phyloP scores from a whole-genome alignment of 2,797 vertebrate species.

The Pseudochirops cupreus region DNA sequence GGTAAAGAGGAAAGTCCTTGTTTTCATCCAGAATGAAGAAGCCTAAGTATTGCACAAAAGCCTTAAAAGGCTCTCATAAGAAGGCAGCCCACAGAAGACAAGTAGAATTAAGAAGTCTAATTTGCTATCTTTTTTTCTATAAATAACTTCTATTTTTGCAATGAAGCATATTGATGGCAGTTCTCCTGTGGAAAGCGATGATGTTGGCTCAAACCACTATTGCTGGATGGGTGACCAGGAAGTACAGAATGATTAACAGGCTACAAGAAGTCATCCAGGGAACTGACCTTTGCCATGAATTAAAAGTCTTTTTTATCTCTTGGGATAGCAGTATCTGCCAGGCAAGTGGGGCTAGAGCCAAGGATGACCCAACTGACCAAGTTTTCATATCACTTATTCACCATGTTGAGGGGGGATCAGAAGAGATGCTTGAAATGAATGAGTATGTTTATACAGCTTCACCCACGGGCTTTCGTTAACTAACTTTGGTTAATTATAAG shows the following conservation, averaged over 20 bases:
- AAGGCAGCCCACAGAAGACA: not conserved
- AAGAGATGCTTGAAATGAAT: not conserved
- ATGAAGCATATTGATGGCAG: not conserved
- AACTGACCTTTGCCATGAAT: not conserved
- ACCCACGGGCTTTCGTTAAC: not conserved
- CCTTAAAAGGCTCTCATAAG: not conserved
- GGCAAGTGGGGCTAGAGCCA: slow-evolving; percentile 29
- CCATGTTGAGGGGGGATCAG: not conserved
- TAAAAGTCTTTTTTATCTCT: slow-evolving; percentile 23
- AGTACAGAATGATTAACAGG: not conserved
- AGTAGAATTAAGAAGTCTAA: not conserved
- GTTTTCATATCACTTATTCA: slow-evolving; percentile 17
- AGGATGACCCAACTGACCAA: not conserved
- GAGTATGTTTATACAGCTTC: not conserved
- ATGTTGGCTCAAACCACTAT: not conserved
- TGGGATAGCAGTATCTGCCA: slow-evolving; percentile 2
- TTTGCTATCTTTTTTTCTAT: not conserved
- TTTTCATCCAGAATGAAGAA: not conserved
- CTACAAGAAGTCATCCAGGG: slow-evolving; percentile 8
- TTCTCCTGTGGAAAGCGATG: not conserved
- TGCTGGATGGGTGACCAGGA: slow-evolving; percentile 11
- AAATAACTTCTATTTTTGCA: not conserved
- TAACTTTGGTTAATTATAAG: slow-evolving; percentile 18
- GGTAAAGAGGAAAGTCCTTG: not conserved
- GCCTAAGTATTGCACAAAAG: not conserved